A percentile compares a stretch with the other conserved stretches of the same genome.
Evolutionary conservation across 2,113 vertebrate species (phyloP).

Genomic region (Barbus barbus): DNA sequence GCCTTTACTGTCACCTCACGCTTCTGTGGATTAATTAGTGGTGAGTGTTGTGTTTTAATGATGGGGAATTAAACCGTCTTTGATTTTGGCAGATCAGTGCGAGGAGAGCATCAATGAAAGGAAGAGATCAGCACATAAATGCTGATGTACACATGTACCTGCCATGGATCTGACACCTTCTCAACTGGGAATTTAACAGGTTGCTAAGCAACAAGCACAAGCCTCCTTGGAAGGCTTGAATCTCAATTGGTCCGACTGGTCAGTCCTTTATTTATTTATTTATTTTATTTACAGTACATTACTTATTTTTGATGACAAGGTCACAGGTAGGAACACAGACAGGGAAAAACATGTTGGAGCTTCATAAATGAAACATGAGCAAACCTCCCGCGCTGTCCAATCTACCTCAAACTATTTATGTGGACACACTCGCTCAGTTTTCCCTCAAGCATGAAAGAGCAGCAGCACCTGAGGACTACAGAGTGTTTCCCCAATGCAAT

Average conservation of each 20-base stretch:
- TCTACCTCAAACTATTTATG: constrained; percentile 43
- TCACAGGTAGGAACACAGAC: neutral
- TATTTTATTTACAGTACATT: neutral
- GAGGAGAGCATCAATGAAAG: constrained; percentile 30
- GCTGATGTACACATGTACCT: constrained; percentile 53
- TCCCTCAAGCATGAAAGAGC: constrained; percentile 41
- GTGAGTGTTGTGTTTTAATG: constrained; percentile 4
- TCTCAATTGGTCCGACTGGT: constrained; percentile 45
- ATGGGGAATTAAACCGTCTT: neutral
- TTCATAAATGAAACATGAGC: constrained; percentile 48
- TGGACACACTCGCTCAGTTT: constrained; percentile 41
- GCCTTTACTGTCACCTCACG: neutral
- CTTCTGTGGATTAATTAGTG: constrained; percentile 17
- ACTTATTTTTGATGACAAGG: constrained; percentile 19
- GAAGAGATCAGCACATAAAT: constrained; percentile 45
- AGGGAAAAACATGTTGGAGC: constrained; percentile 15
- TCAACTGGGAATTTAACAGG: constrained; percentile 57
- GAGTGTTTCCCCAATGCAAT: constrained; percentile 32
- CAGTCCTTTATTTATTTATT: constrained; percentile 3
- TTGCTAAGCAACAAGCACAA: constrained; percentile 68
- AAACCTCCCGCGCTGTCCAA: constrained; percentile 37
- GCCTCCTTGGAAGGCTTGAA: constrained; percentile 43
- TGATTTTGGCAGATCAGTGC: constrained; percentile 14
- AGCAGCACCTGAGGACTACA: constrained; percentile 32
- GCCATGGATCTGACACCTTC: constrained; percentile 48